Conservation (phyloP, 2,888 invertebrate genomes). For the Drosophila ezoana region DNA sequence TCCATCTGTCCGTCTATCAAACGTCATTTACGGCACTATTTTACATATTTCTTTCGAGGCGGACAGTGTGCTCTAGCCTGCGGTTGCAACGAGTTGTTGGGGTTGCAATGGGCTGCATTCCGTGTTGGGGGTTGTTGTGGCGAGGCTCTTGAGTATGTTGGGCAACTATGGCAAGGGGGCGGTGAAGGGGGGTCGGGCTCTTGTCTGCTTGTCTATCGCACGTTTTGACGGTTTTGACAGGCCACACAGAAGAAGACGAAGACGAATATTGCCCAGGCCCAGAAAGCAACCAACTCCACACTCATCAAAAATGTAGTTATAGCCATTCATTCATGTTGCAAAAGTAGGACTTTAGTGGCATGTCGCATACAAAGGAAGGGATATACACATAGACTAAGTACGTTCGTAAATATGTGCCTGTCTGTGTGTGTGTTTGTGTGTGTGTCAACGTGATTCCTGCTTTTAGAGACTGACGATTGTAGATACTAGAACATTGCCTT, state of each 20-base stretch:
- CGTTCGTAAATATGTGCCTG: neutral
- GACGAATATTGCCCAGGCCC: slow-evolving; percentile 14
- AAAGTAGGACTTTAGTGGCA: slow-evolving; percentile 61
- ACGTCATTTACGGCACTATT: slow-evolving; percentile 63
- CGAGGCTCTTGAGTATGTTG: slow-evolving; percentile 22
- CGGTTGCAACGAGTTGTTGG: slow-evolving; percentile 39
- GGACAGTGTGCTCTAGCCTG: slow-evolving; percentile 41
- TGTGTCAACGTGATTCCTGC: slow-evolving; percentile 27
- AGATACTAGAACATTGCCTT: slow-evolving; percentile 30
- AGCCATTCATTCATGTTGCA: slow-evolving; percentile 68
- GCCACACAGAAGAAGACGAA: slow-evolving; percentile 39
- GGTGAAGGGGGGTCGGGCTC: neutral
- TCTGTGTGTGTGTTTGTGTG: slow-evolving; percentile 5
- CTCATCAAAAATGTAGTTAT: slow-evolving; percentile 70
- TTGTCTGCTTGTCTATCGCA: slow-evolving; percentile 58
- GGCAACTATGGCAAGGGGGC: too few relatives aligned
- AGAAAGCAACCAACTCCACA: slow-evolving; percentile 25
- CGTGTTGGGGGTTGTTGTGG: slow-evolving; percentile 13
- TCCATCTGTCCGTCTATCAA: slow-evolving; percentile 52
- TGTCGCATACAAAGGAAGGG: slow-evolving; percentile 39
- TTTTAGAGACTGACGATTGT: slow-evolving; percentile 28
- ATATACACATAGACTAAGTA: slow-evolving; percentile 15
- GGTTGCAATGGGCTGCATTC: slow-evolving; percentile 20
- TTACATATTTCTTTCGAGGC: slow-evolving; percentile 41
- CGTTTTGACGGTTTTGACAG: slow-evolving; percentile 69